Percentiles rank a stretch among this genome's conserved stretches.
These are phyloP conservation scores for Merodon equestris DNA, from an alignment of 2,888 invertebrate species.

Conservation along the genomic window DNA sequence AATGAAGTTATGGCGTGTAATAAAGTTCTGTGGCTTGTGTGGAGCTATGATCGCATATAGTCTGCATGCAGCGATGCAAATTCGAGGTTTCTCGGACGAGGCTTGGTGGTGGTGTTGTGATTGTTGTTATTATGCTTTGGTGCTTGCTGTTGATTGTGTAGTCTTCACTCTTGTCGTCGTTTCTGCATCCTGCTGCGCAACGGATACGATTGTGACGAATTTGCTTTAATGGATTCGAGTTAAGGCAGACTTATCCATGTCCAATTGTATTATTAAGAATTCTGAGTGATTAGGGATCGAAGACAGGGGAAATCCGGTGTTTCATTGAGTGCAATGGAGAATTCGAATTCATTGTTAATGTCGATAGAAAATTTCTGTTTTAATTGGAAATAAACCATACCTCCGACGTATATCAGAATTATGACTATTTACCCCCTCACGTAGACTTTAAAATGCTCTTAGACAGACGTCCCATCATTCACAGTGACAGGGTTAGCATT, in stretches of 20 bases:
- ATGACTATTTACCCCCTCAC: no score
- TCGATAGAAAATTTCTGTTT: no score
- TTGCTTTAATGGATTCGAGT: conserved; percentile 53
- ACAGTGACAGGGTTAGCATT: no score
- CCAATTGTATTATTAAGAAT: conserved; percentile 34
- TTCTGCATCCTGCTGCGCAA: conserved; percentile 27
- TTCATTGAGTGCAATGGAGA: no score
- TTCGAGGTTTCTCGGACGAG: conserved; percentile 41
- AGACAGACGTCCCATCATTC: no score
- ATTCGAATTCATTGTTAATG: no score
- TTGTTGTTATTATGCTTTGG: conserved; percentile 59
- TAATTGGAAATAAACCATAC: no score
- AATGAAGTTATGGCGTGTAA: conserved; percentile 57
- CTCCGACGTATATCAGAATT: no score
- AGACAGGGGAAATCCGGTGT: no score
- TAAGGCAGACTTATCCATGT: conserved; percentile 24
- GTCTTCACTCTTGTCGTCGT: conserved; percentile 8
- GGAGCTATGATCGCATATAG: conserved; percentile 36
- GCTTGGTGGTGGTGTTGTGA: conserved; percentile 24
- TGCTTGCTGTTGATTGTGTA: conserved; percentile 20
- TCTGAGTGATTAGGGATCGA: not conserved
- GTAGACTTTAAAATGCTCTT: no score
- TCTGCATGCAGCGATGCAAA: conserved; percentile 63
- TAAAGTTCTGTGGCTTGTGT: conserved; percentile 30
- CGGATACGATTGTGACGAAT: conserved; percentile 60